Evolutionary conservation across 1,140 invertebrate species (phyloP).

Genomic region (Sinella curviseta): DNA sequence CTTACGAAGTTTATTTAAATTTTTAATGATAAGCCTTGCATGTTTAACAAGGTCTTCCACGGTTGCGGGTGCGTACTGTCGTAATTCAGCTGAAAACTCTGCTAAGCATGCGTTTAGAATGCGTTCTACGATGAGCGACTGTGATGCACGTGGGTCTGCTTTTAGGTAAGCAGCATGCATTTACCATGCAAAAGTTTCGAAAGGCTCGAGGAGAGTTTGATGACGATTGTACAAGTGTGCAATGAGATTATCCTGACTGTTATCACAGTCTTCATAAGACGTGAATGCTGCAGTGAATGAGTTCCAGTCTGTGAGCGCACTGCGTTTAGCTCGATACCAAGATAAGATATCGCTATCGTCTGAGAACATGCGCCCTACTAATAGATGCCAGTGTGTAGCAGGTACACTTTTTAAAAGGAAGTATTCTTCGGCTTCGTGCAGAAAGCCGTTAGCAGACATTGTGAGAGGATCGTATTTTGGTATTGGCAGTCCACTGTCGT

Average conservation of each 20-base stretch:
- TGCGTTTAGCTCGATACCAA: not conserved
- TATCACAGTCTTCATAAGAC: not conserved
- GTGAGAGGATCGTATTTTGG: not conserved
- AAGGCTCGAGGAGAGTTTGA: not conserved
- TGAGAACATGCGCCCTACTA: not conserved
- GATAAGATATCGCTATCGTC: not conserved
- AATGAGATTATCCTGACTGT: not conserved
- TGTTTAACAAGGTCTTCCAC: not conserved
- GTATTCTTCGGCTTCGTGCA: not conserved
- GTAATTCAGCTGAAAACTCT: not conserved
- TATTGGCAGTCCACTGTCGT: not conserved
- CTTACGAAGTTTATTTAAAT: not conserved
- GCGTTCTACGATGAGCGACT: not conserved
- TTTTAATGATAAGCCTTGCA: not conserved
- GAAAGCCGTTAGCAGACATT: not conserved
- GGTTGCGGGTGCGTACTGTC: not conserved
- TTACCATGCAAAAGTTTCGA: not conserved
- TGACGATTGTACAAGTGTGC: not conserved
- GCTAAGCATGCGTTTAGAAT: not conserved
- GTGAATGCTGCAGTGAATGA: not conserved
- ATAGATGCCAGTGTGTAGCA: not conserved
- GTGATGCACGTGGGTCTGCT: not conserved
- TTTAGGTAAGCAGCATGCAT: not conserved
- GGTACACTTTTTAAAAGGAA: not conserved
- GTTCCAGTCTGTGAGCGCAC: not conserved